A percentile compares a stretch with the other conserved stretches of the same genome.
Conservation (phyloP, 2,113 vertebrate species). For the Marmota flaviventris region DNA sequence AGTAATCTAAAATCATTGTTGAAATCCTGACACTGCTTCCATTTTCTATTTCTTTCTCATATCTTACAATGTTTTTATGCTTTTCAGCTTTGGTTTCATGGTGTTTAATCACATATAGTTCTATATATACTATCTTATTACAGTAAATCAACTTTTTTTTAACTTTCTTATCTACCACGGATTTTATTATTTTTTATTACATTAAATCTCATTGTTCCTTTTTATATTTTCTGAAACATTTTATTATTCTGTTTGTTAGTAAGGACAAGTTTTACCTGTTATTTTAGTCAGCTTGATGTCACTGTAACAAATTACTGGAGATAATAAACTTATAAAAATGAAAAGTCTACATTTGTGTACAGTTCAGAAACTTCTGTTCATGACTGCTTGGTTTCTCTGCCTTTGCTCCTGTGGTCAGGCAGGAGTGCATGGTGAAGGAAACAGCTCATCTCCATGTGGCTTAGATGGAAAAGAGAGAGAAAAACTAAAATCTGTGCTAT, state of each 20-base stretch:
- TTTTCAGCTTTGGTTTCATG: neutral
- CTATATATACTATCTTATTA: neutral
- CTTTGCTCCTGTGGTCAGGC: too few species aligned
- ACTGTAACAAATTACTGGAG: neutral
- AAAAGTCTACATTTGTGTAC: neutral
- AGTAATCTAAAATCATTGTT: neutral
- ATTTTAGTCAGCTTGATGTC: neutral
- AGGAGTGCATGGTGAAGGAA: neutral
- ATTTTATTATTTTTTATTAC: neutral
- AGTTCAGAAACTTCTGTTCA: neutral
- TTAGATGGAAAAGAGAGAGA: neutral
- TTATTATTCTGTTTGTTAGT: neutral
- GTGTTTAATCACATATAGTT: neutral
- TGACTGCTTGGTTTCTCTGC: neutral
- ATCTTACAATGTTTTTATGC: neutral
- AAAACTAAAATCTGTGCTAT: fast-evolving
- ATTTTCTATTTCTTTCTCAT: neutral
- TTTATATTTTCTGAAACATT: neutral
- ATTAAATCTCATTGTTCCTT: neutral
- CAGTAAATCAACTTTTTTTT: neutral
- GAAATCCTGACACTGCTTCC: neutral
- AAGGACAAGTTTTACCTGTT: neutral
- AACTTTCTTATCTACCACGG: neutral
- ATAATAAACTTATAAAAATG: neutral
- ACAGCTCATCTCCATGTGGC: neutral